A percentile compares a stretch with the other conserved stretches of the same genome.
Evolutionary conservation across 2,797 vertebrate species (phyloP).

Genomic region (Adrianichthys oophorus): DNA sequence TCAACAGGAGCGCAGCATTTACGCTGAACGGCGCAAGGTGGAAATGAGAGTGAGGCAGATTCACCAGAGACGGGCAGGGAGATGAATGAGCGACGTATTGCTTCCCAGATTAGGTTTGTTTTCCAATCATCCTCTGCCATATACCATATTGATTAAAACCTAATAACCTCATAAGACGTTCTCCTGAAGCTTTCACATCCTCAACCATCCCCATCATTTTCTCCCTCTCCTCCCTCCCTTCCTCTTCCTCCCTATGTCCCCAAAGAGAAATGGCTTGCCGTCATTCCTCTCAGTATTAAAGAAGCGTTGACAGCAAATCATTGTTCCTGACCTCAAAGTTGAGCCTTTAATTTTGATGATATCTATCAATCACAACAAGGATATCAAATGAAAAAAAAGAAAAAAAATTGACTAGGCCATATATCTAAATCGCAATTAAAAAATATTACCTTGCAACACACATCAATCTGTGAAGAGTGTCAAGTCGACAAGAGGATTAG

Average conservation of each 20-base stretch:
- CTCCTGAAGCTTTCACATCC: constrained; percentile 51
- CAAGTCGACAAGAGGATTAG: constrained; percentile 45
- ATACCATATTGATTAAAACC: constrained; percentile 83
- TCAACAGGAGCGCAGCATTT: constrained; percentile 18
- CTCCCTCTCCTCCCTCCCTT: background rate
- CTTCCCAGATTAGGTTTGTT: constrained; percentile 78
- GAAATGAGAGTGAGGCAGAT: constrained; percentile 46
- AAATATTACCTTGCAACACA: constrained; percentile 67
- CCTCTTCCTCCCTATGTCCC: constrained; percentile 53
- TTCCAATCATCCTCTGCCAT: constrained; percentile 77
- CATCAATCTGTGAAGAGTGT: constrained; percentile 69
- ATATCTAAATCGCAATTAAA: constrained; percentile 72
- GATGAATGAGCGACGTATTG: constrained; percentile 72
- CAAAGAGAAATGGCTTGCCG: constrained; percentile 69
- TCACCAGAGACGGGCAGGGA: constrained; percentile 52
- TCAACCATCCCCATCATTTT: constrained; percentile 5
- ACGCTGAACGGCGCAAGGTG: constrained; percentile 41
- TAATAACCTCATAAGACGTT: constrained; percentile 75
- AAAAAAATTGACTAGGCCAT: constrained; percentile 59
- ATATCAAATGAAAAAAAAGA: constrained; percentile 60
- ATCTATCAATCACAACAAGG: constrained; percentile 78
- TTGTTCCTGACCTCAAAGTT: constrained; percentile 80
- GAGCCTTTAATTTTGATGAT: constrained; percentile 79
- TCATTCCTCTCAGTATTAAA: constrained; percentile 70
- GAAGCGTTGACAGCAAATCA: constrained; percentile 76